Conservation (phyloP, 2,888 invertebrate genomes). For the Graphium colonna region DNA sequence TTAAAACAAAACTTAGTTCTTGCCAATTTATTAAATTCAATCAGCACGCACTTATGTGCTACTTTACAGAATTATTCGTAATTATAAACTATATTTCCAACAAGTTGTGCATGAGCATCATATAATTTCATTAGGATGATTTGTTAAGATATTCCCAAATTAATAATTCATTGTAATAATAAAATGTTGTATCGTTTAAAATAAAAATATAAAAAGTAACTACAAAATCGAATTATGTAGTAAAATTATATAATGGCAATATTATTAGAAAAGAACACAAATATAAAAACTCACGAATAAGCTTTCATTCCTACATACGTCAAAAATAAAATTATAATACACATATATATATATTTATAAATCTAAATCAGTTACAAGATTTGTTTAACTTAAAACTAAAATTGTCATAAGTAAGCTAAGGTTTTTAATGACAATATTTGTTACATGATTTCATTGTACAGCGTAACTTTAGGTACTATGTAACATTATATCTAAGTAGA, state of each 20-base stretch:
- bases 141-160: conserved; percentile 1
- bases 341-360: conserved; percentile 26
- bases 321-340: conserved; percentile 27
- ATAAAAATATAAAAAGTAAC: conserved; percentile 33
- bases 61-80: conserved; percentile 58
- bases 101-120: conserved; percentile 64
- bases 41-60: conserved; percentile 67
- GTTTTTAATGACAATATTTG: conserved; percentile 44
- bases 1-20: conserved; percentile 26
- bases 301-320: conserved; percentile 20
- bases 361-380: conserved; percentile 39
- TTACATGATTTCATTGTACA: conserved; percentile 52
- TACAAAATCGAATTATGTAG: conserved; percentile 34
- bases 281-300: conserved; percentile 25
- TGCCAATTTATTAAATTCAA: conserved; percentile 65
- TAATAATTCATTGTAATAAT: conserved; percentile 12
- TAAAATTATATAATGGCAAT: conserved; percentile 34
- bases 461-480: conserved; percentile 15
- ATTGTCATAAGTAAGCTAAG: conserved; percentile 34
- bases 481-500: not conserved
- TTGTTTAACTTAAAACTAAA: conserved; percentile 44
- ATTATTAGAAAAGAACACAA: conserved; percentile 35
- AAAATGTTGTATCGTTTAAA: conserved; percentile 27
- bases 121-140: conserved; percentile 31
- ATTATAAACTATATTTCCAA: conserved; percentile 58